Evolutionary conservation across 2,113 vertebrate genomes (phyloP).

Genomic region (Salvelinus sp.): DNA sequence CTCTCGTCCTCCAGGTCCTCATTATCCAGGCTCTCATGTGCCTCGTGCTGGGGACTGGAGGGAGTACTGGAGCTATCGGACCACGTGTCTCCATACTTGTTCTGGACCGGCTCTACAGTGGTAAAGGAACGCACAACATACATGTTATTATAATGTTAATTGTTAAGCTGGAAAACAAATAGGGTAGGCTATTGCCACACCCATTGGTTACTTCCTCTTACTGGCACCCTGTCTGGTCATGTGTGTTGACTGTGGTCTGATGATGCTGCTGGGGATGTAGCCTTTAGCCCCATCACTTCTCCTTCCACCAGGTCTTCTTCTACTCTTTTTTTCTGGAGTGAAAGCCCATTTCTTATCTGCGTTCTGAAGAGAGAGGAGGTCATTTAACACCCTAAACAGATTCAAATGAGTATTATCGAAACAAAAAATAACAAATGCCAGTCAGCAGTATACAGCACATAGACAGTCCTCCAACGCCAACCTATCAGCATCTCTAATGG

Average conservation of each 20-base stretch:
- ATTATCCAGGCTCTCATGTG: slow-evolving; percentile 83
- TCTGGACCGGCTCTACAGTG: slow-evolving; percentile 76
- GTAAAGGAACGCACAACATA: background rate
- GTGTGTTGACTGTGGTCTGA: slow-evolving; percentile 36
- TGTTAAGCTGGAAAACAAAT: too few relatives aligned
- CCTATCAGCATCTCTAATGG: too few relatives aligned
- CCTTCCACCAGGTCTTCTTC: slow-evolving; percentile 5
- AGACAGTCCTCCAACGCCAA: too few relatives aligned
- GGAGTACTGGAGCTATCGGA: slow-evolving; percentile 90
- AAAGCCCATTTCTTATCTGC: too few relatives aligned
- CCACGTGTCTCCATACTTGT: slow-evolving; percentile 85
- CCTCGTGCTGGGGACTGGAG: slow-evolving; percentile 83
- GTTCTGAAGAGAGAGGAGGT: too few relatives aligned
- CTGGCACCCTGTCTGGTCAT: slow-evolving; percentile 30
- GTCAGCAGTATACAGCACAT: too few relatives aligned
- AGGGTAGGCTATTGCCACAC: too few relatives aligned
- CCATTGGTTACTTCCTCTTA: slow-evolving; percentile 18
- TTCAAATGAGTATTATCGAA: too few relatives aligned
- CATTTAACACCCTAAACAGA: too few relatives aligned
- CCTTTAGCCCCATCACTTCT: slow-evolving; percentile 17
- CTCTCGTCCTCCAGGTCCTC: slow-evolving; percentile 69
- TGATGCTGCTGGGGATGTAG: slow-evolving; percentile 29
- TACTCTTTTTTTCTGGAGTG: too few relatives aligned
- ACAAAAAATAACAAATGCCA: too few relatives aligned
- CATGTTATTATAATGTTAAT: too few relatives aligned